These are phyloP conservation scores for Abrostola tripartita DNA, from an alignment of 2,888 invertebrate species.

Conservation along the genomic window DNA sequence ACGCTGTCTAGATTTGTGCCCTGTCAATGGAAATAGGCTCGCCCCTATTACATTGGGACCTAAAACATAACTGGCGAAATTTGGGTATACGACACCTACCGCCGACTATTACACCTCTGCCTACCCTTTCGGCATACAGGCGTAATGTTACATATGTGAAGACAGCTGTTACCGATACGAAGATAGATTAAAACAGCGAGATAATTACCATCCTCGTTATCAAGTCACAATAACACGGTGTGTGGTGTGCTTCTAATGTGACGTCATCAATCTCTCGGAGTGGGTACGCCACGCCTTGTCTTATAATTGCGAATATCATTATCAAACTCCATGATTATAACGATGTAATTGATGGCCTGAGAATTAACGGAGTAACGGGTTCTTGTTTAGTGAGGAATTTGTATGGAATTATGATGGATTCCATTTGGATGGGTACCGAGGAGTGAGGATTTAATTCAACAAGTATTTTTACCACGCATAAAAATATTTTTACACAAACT, in stretches of 20 bases:
- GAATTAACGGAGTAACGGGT: background rate
- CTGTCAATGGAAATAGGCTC: too few species aligned
- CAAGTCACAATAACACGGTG: constrained; percentile 1
- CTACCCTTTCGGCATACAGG: too few species aligned
- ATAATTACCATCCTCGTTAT: background rate
- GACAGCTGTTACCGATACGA: background rate
- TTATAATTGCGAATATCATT: constrained; percentile 53
- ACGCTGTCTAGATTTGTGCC: too few species aligned
- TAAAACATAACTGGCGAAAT: too few species aligned
- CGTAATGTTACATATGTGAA: too few species aligned
- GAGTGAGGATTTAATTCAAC: too few species aligned
- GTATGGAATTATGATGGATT: background rate
- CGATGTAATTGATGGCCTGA: constrained; percentile 48
- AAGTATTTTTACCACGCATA: too few species aligned
- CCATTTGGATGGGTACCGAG: background rate
- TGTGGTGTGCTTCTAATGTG: constrained; percentile 41
- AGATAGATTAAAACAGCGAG: background rate
- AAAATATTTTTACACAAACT: too few species aligned
- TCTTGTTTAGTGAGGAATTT: background rate
- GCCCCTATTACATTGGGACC: too few species aligned
- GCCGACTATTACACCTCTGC: too few species aligned
- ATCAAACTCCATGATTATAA: constrained; percentile 53
- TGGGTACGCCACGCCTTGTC: constrained; percentile 29
- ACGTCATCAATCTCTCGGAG: constrained; percentile 50
- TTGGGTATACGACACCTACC: too few species aligned